These are phyloP conservation scores for Euzetes globulus DNA, from an alignment of 2,888 invertebrate species.

Conservation along the genomic window DNA sequence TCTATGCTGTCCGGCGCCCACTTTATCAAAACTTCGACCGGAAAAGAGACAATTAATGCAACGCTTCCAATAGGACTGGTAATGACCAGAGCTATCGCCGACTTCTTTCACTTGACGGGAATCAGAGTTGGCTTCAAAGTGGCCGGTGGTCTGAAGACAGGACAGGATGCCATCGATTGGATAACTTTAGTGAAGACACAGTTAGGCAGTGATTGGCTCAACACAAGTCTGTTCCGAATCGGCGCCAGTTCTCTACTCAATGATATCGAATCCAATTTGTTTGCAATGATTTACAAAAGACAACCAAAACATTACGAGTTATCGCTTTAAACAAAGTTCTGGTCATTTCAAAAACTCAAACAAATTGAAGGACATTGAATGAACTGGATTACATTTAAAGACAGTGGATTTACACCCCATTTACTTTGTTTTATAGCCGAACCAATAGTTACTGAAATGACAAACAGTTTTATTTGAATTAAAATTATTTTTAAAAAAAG, in stretches of 20 bases:
- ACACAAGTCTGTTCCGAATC: slow-evolving; percentile 70
- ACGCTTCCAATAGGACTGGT: slow-evolving; percentile 81
- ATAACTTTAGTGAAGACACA: slow-evolving; percentile 71
- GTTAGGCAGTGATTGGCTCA: slow-evolving; percentile 78
- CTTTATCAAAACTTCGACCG: slow-evolving; percentile 96
- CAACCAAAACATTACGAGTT: slow-evolving; percentile 26
- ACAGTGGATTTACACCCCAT: background rate
- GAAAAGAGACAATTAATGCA: slow-evolving; percentile 88
- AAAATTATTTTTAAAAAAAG: too few relatives aligned
- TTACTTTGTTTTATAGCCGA: too few relatives aligned
- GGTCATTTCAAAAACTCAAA: too few relatives aligned
- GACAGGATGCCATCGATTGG: slow-evolving; percentile 78
- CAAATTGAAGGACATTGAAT: too few relatives aligned
- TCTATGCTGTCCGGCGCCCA: slow-evolving; percentile 62
- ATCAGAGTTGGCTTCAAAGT: slow-evolving; percentile 77
- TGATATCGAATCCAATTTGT: slow-evolving; percentile 55
- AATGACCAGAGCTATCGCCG: slow-evolving; percentile 86
- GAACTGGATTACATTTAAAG: too few relatives aligned
- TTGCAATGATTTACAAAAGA: slow-evolving; percentile 24
- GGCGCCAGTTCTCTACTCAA: slow-evolving; percentile 86
- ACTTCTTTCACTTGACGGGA: slow-evolving; percentile 63
- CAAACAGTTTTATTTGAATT: too few relatives aligned
- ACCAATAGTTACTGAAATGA: too few relatives aligned
- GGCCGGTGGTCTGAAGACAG: slow-evolving; percentile 86
- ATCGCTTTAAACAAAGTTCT: slow-evolving; percentile 18